Conservation (phyloP, 2,797 vertebrate species). For the Pseudopleuronectes americanus region DNA sequence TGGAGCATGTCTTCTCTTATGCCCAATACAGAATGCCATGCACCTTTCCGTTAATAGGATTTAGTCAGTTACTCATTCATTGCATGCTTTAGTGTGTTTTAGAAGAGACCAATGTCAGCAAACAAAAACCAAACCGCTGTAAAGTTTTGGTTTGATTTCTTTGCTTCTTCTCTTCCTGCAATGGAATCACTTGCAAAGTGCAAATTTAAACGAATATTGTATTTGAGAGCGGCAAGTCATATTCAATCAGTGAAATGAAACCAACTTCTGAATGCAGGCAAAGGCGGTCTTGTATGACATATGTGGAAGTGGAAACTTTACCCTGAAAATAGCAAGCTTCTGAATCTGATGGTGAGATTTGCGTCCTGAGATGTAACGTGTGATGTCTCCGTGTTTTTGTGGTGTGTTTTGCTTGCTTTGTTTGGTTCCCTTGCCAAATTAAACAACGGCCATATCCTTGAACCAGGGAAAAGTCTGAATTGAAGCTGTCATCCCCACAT, state of each 20-base stretch:
- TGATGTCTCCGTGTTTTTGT: constrained; percentile 40
- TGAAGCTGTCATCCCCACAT: constrained; percentile 20
- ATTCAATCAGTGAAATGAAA: constrained; percentile 46
- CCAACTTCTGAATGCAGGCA: constrained; percentile 13
- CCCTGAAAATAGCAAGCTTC: constrained; percentile 21
- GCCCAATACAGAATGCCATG: background rate
- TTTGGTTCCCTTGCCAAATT: constrained; percentile 51
- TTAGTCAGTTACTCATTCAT: constrained; percentile 33
- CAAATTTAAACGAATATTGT: constrained; percentile 40
- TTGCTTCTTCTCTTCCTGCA: constrained; percentile 29
- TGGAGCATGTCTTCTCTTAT: constrained; percentile 5
- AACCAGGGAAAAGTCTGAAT: constrained; percentile 18
- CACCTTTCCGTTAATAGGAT: background rate
- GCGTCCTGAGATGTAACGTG: constrained; percentile 49
- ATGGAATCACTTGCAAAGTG: constrained; percentile 22
- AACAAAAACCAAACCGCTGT: constrained; percentile 20
- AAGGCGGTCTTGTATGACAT: constrained; percentile 6
- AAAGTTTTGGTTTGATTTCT: constrained; percentile 30
- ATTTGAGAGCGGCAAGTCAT: constrained; percentile 26
- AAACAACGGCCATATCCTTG: constrained; percentile 54
- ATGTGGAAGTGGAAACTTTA: constrained; percentile 22
- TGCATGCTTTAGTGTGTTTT: constrained; percentile 24
- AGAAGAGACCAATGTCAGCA: constrained; percentile 14
- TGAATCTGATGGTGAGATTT: constrained; percentile 20
- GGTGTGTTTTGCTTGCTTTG: constrained; percentile 31